Evolutionary conservation across 2,797 vertebrate species (phyloP).

Genomic region (Semaprochilodus insignis): DNA sequence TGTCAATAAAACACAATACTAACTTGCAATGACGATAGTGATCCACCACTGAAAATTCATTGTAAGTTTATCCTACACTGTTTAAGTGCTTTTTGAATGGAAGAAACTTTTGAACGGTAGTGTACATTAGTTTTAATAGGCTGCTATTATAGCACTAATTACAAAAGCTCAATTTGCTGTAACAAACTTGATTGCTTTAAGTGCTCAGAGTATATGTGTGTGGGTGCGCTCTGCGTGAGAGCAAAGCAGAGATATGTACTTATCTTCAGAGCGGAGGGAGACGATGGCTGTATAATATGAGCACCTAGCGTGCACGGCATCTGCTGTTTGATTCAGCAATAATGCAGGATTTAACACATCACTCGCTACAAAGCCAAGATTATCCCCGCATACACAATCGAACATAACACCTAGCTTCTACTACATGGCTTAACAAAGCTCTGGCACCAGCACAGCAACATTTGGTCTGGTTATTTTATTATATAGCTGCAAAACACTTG

Average conservation of each 20-base stretch:
- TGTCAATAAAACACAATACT: too few relatives aligned
- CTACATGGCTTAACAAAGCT: slow-evolving; percentile 36
- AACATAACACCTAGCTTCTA: slow-evolving; percentile 40
- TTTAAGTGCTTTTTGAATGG: background rate
- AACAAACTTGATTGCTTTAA: background rate
- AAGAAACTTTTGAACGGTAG: background rate
- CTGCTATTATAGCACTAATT: slow-evolving; percentile 23
- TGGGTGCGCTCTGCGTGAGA: slow-evolving; percentile 15
- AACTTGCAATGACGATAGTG: background rate
- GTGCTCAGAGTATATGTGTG: slow-evolving; percentile 19
- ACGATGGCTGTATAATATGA: slow-evolving; percentile 36
- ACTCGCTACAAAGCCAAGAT: slow-evolving; percentile 54
- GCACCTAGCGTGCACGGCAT: slow-evolving; percentile 45
- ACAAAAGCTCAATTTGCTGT: slow-evolving; percentile 29
- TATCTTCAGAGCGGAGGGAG: slow-evolving; percentile 31
- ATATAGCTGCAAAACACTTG: slow-evolving; percentile 34
- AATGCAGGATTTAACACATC: slow-evolving; percentile 52
- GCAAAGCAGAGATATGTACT: slow-evolving; percentile 39
- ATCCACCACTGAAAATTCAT: background rate
- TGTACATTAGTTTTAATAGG: slow-evolving; percentile 5
- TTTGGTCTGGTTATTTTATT: slow-evolving; percentile 47
- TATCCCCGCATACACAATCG: slow-evolving; percentile 51
- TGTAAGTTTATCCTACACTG: background rate
- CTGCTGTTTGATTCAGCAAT: slow-evolving; percentile 48
- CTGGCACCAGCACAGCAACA: slow-evolving; percentile 28